Conservation (phyloP, 1,140 invertebrate genomes). For the Conopomorpha cramerella region DNA sequence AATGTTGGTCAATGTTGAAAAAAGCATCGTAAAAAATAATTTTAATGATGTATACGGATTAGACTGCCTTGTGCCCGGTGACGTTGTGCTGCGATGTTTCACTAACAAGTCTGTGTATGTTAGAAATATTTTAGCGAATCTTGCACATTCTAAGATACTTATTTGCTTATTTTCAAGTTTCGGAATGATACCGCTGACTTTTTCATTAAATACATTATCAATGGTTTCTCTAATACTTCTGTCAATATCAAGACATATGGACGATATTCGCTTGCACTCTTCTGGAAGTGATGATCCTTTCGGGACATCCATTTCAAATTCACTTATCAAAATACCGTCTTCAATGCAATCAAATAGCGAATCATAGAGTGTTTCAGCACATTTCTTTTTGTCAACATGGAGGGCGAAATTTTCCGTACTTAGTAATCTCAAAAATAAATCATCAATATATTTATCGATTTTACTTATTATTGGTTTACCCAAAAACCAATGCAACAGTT, state of each 20-base stretch:
- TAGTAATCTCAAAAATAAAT: conserved; percentile 25
- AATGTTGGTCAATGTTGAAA: conserved; percentile 9
- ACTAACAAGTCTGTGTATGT: conserved; percentile 19
- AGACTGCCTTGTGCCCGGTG: conserved; percentile 8
- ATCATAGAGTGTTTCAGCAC: conserved; percentile 14
- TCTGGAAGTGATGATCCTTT: conserved; percentile 1
- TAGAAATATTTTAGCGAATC: conserved; percentile 18
- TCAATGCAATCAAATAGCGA: conserved; percentile 26
- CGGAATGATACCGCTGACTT: conserved; percentile 2
- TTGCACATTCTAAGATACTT: conserved; percentile 12
- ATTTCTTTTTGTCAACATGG: neutral
- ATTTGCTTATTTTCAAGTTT: conserved; percentile 12
- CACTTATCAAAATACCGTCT: conserved; percentile 29
- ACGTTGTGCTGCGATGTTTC: conserved; percentile 12
- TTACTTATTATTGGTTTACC: too few species aligned
- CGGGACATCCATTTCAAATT: conserved; percentile 23
- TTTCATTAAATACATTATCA: too few species aligned
- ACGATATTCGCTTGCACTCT: too few species aligned
- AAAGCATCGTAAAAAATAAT: conserved; percentile 16
- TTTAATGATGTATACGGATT: conserved; percentile 11
- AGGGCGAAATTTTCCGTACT: conserved; percentile 23
- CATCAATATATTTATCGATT: too few species aligned
- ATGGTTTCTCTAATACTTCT: too few species aligned
- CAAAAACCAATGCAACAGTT: too few species aligned
- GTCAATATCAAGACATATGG: too few species aligned